Base-by-base conservation (phyloP, 2,113 vertebrate genomes). In the Synodontis membranacea region DNA sequence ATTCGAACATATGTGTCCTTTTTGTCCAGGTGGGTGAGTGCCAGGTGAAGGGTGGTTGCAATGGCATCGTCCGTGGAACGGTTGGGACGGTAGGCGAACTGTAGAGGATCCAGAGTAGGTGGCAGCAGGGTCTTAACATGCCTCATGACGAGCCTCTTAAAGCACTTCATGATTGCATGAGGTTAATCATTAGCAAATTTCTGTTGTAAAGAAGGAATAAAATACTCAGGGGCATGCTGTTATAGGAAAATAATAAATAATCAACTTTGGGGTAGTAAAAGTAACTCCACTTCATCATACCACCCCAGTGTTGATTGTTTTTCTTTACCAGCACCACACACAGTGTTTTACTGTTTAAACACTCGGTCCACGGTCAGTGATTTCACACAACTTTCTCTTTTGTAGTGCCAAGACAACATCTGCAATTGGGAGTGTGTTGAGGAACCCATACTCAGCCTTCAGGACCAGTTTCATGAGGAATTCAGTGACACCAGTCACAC, bases 381-480 rank as follows among this genome's bases (percentile, higher is more conserved):
- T 31, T 17, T 72, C 9, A 72, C 9, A 11, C 37, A 44, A 44
- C 42, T 75, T 25, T 75, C 11, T 75, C 42, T 75, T 46, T 46
- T 46, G 23, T 14, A 75, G 72, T 44, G 23, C 3, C 0, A 28
- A 0, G 12, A 46, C 23, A 5, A 2, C 4, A 15, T 14, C 42
- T 15, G 12, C 10, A 1, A n/a, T 23, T 14, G 25, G 21, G 1
- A 9, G 21, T 1, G 0, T 12, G 2, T 4, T 39, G 19, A 72
- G 68, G 68, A 72, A 39, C 42, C 25, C 5, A 2, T 25, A 6
- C 1, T 75, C 42, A 0, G 14, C 14, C 25, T 0, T 48, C 15
- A 11, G 3, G 1, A 37, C 25, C 2, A 31, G 17, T 2, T 5
- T 48, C 5, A 42, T 21, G 0, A 2, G 21, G 25, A 1, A 2